Evolutionary conservation across 2,888 invertebrate species (phyloP).

Genomic region (Caenorhabditis parvicauda): DNA sequence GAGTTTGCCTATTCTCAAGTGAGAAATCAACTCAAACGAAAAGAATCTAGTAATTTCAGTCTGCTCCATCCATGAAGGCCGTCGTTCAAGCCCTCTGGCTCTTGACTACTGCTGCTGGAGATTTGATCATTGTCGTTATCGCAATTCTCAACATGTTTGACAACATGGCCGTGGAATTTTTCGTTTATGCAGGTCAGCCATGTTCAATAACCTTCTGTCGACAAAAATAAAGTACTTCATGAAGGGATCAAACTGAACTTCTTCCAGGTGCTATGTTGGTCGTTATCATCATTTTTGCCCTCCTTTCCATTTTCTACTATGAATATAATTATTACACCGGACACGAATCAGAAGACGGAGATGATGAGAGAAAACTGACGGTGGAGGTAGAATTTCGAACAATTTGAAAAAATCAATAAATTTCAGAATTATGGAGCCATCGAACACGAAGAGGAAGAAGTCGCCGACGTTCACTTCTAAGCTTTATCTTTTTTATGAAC

Average conservation of each 20-base stretch:
- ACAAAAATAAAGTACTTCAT: not conserved
- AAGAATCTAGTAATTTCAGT: no score
- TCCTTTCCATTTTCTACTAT: conserved; percentile 78
- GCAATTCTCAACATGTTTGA: conserved; percentile 27
- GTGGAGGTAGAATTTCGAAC: not conserved
- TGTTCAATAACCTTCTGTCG: not conserved
- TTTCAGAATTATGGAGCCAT: no score
- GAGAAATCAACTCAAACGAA: conserved; percentile 81
- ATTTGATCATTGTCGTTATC: conserved; percentile 80
- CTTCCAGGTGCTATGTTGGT: no score
- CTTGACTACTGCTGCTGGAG: conserved; percentile 86
- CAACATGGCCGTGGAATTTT: conserved; percentile 40
- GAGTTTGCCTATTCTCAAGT: conserved; percentile 67
- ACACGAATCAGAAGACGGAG: no score
- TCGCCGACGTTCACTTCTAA: no score
- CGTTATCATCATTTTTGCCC: conserved; percentile 79
- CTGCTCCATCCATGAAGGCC: conserved; percentile 89
- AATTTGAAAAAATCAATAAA: not conserved
- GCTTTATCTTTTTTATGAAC: no score
- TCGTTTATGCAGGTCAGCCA: conserved; percentile 47
- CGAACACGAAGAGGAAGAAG: no score
- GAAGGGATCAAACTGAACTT: not conserved
- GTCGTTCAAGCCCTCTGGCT: conserved; percentile 87
- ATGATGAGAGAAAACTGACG: conserved; percentile 2
- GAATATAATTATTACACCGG: conserved; percentile 34